Percentiles rank a stretch among this genome's conserved stretches.
Conservation (phyloP, 2,113 vertebrate species). For the Phylloscopus whistleri region DNA sequence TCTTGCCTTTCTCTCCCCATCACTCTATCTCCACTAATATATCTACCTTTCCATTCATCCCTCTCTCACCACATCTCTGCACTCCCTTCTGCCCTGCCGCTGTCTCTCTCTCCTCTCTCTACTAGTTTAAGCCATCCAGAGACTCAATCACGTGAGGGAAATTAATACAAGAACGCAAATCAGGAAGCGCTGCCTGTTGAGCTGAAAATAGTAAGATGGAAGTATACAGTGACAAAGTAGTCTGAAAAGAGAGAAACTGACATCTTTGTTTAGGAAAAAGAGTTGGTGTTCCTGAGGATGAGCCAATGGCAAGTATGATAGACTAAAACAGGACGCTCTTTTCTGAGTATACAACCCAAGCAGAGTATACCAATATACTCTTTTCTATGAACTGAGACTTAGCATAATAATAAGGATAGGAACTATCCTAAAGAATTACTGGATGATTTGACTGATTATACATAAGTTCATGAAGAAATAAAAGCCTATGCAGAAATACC, state of each 20-base stretch:
- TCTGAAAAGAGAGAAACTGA: background rate
- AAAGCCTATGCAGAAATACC: background rate
- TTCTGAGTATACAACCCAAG: background rate
- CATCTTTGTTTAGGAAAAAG: background rate
- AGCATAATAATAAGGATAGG: background rate
- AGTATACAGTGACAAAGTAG: background rate
- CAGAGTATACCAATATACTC: background rate
- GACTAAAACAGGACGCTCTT: background rate
- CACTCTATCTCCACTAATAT: background rate
- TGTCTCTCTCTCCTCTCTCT: background rate
- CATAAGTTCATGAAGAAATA: background rate
- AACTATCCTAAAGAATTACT: background rate
- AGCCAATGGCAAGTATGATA: background rate
- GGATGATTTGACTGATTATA: background rate
- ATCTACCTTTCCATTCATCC: background rate
- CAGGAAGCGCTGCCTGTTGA: background rate
- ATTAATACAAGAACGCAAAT: background rate
- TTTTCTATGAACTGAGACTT: background rate
- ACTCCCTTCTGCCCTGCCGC: rapidly evolving
- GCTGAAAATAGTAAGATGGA: background rate
- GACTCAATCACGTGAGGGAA: background rate
- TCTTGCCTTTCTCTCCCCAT: background rate
- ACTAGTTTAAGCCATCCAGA: background rate
- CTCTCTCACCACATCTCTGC: background rate
- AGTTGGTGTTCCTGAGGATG: background rate